Conservation (phyloP, 2,888 invertebrate genomes). For the Proisotoma minuta region DNA sequence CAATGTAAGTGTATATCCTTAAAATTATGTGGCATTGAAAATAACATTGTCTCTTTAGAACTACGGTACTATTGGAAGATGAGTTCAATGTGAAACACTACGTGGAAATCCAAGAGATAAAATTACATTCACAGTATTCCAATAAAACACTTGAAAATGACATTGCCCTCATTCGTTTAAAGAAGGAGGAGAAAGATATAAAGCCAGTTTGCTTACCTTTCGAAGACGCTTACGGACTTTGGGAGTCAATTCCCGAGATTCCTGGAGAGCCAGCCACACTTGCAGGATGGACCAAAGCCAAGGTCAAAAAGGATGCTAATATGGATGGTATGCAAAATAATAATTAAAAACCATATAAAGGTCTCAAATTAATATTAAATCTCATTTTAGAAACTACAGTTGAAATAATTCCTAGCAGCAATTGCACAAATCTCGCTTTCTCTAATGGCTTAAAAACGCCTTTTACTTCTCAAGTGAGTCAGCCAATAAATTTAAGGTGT, state of each 20-base stretch:
- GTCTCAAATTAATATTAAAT: too few species aligned
- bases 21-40: neutral
- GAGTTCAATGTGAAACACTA: slow-evolving; percentile 11
- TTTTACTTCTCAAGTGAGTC: slow-evolving; percentile 17
- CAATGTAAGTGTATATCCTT: slow-evolving; percentile 12
- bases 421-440: slow-evolving; percentile 28
- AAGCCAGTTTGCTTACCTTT: slow-evolving; percentile 35
- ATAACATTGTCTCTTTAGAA: neutral
- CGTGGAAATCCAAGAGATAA: slow-evolving; percentile 32
- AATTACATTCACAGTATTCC: slow-evolving; percentile 35
- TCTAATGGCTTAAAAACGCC: slow-evolving; percentile 18
- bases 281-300: slow-evolving; percentile 36
- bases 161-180: slow-evolving; percentile 39
- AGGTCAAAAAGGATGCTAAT: slow-evolving; percentile 19
- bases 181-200: slow-evolving; percentile 19
- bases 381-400: slow-evolving; percentile 20
- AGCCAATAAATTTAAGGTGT: too few species aligned
- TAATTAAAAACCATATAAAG: neutral
- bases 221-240: slow-evolving; percentile 33
- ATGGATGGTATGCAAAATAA: neutral
- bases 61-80: neutral
- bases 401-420: slow-evolving; percentile 30
- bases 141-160: slow-evolving; percentile 33
- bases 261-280: slow-evolving; percentile 28
- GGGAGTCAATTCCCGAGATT: slow-evolving; percentile 29